Base-by-base conservation (phyloP, 2,888 invertebrate genomes). In the Chouioia cunea region DNA sequence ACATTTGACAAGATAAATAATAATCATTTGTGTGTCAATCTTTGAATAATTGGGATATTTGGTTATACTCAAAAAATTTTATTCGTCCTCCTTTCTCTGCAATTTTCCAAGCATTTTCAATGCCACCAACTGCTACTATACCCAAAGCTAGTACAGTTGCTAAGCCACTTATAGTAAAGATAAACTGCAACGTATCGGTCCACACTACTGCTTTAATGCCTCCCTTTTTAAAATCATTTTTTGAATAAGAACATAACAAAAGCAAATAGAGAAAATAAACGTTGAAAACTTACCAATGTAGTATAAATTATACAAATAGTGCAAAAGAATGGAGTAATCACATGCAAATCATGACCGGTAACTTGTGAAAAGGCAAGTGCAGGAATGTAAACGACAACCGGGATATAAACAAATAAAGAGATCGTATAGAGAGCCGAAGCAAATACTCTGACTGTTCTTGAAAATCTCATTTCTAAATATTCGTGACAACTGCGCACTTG, bases 231-330 rank as follows among this genome's bases (percentile, higher is more conserved):
- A 20, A 16, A 16, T n/a, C 16, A 18, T 1, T 18, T 50, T 12
- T 15, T 50, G 50, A n/a, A n/a, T n/a, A n/a, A n/a, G n/a, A n/a
- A n/a, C n/a, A n/a, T n/a, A n/a, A n/a, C n/a, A n/a, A n/a, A n/a
- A 54, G 10, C 16, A 43, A 54, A 43, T 48, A 27, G 12, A 3
- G n/a, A 48, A 60, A 12, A 60, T 48, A 4, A n/a, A n/a, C 22
- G 48, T 8, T 44, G 44, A 57, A 27, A 73, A 78, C 88, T 86
- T 81, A 91, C 93, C 47, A 93, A 82, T 0, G 93, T 91, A 2
- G 93, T 93, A 77, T 94, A 92, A 60, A 93, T 92, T 23, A 93
- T 92, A 80, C 93, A 94, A 0, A 91, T 88, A 2, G 90, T 85
- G 79, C 93, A 93, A 18, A 92, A 88, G 0, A 92, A 87, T 1